Base-by-base conservation (phyloP, 2,888 invertebrate genomes). In the Cybosia mesomella region DNA sequence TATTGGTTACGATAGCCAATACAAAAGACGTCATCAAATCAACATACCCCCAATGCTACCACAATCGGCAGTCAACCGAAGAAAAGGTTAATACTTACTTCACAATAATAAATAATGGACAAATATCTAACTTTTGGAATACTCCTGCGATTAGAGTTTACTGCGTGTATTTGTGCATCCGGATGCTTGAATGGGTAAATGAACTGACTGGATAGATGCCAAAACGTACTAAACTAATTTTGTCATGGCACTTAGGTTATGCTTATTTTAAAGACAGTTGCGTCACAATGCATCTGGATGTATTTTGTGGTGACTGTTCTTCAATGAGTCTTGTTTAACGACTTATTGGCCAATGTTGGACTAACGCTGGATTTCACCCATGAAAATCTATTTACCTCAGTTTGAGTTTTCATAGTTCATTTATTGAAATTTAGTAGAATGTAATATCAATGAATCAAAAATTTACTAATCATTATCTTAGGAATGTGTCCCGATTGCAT, bases 161-260 rank as follows among this genome's bases (percentile, higher is more conserved):
- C 21, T 61, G 59, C 73, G 74, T 74, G 70, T 59, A 74, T 63
- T 69, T 82, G 76, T 86, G 83, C 85, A 88, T 84, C 87, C 87
- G 90, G 87, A 91, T 89, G 87, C 89, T 85, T 80, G 77, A 74
- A 76, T 59, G 83, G 83, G 88, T 86, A 88, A 90, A 89, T 85
- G 89, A 89, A 89, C 87, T 69, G 63, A 58, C 83, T 93, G 92
- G 92, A 87, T 32, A 34, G 11, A 21, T 72, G 92, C 92, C 92
- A 92, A 85, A 74, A 74, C 68, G 68, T 73, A 80, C 69, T 64
- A 70, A 78, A 77, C 34, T 36, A 58, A 58, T 34, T 58, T 34
- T 43, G 43, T 43, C 43, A 43, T 43, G 18, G 43, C 18, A 18
- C 43, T 43, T 43, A 18, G 43, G 18, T 18, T 43, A 18, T 39